phyloP scores from a whole-genome alignment of 2,888 invertebrate genomes.

The Idaea aversata region DNA sequence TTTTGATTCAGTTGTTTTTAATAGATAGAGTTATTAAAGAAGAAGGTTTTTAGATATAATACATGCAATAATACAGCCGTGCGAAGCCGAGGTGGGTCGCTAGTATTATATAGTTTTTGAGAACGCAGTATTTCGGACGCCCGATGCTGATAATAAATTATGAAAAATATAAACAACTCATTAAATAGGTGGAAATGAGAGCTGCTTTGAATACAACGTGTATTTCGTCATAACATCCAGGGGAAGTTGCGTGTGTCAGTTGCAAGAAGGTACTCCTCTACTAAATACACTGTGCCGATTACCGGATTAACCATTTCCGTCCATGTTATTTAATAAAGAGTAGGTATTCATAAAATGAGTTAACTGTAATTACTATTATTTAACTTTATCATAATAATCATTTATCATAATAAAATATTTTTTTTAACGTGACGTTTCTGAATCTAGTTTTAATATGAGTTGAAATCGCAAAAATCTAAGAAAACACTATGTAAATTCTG shows the following conservation, averaged over 20 bases:
- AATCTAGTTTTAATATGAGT: neutral
- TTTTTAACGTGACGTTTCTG: neutral
- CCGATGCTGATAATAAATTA: neutral
- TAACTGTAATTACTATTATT: no score
- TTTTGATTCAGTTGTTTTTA: no score
- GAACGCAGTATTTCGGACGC: no score
- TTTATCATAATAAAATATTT: neutral
- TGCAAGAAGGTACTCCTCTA: neutral
- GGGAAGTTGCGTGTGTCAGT: neutral
- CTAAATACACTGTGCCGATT: neutral
- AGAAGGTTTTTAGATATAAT: no score
- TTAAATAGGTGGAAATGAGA: conserved; percentile 11
- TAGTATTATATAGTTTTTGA: no score
- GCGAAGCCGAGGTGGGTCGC: no score
- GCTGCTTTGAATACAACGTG: conserved; percentile 3
- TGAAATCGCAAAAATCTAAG: neutral
- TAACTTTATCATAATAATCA: no score
- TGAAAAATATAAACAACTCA: neutral
- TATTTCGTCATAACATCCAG: neutral
- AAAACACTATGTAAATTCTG: neutral
- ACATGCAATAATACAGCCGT: no score
- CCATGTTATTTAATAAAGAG: neutral
- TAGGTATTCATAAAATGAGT: no score
- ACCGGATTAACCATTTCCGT: neutral
- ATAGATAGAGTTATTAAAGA: no score